These are phyloP conservation scores for Corvus hawaiiensis DNA, from an alignment of 2,113 vertebrate species.

Conservation along the genomic window DNA sequence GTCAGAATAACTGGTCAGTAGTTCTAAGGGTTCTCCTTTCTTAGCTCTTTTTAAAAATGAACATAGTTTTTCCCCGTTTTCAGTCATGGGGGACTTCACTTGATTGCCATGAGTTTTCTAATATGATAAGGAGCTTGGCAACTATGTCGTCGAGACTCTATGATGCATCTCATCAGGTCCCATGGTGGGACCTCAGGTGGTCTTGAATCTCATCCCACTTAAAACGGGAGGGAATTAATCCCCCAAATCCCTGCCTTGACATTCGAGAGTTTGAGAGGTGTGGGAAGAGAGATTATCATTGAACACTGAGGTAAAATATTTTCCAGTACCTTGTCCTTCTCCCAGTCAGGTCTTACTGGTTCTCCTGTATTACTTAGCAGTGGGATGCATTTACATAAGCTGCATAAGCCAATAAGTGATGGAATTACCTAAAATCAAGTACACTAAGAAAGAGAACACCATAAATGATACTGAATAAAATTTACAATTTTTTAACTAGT, in stretches of 20 bases:
- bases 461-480: neutral
- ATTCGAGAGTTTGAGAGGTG: neutral
- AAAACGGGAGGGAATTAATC: neutral
- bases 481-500: neutral
- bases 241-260: neutral
- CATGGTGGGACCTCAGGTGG: neutral
- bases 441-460: neutral
- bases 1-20: neutral
- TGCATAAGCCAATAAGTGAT: neutral
- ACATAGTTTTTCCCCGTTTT: neutral
- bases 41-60: neutral
- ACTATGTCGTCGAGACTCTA: neutral
- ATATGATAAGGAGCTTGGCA: neutral
- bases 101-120: neutral
- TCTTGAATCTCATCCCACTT: neutral
- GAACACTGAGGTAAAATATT: neutral
- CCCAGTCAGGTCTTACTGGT: no score
- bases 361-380: neutral
- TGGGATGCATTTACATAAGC: neutral
- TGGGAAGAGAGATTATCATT: neutral
- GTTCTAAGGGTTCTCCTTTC: neutral
- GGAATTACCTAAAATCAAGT: neutral
- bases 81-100: neutral
- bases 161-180: rapidly evolving
- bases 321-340: neutral